Evolutionary conservation across 2,888 invertebrate species (phyloP), one percentile per base, ranked within the genome.

Genomic region (Cistogaster globosa): DNA sequence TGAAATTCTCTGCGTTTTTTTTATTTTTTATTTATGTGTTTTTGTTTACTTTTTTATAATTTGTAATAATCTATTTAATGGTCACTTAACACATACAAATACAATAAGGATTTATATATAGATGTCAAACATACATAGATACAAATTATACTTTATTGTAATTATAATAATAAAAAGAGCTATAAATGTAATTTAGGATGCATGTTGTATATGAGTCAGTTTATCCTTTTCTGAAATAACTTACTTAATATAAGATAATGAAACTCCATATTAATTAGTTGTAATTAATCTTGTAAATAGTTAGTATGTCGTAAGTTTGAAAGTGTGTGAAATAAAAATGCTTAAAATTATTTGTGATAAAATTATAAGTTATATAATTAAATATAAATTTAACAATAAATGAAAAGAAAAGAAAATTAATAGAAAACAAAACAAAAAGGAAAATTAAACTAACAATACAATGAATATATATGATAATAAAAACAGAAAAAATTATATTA

Each of bases 331-430:
- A 82, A 72, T 83, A 69, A 82, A 86, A 87, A 87, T 86, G 85
- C 86, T 86, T 88, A 85, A 84, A 87, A 87, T 88, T 86, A 86
- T 87, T 88, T 88, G 88, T 88, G 88, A 88, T 88, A 88, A 87
- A 77, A 74, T 20, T 83, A 65, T 86, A 84, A 83, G 84, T 77
- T 84, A 81, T 84, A 76, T 84, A 84, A 71, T 68, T 68, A 85
- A 78, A 77, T 69, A 74, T 58, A n/a, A n/a, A n/a, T n/a, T 26
- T 2, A 26, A 26, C 4, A 26, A 80, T 75, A 60, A 60, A 71
- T 12, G 18, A 55, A 20, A 74, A 74, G 38, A 78, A n/a, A 65
- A 36, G 12, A 36, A 53, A 63, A 75, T 76, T 42, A 57, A 55
- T 57, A 80, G 36, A 20, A 69, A 63, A 71, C 16, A 48, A 45